phyloP scores from a whole-genome alignment of 2,797 vertebrate species.

The Spondyliosoma cantharus region DNA sequence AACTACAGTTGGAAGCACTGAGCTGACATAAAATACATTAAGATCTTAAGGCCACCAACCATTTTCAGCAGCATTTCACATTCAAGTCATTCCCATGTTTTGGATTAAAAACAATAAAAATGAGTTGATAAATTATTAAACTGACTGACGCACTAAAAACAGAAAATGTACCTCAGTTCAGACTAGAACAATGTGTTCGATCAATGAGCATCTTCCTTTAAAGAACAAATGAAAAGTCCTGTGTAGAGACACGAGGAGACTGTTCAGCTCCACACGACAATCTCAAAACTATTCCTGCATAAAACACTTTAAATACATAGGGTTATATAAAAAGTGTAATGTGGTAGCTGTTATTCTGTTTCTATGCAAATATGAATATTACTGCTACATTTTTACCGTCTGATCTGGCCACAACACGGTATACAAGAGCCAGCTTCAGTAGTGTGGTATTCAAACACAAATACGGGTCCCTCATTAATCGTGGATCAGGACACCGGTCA shows the following conservation, averaged over 20 bases:
- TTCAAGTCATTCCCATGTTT: conserved; percentile 60
- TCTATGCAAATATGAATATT: conserved; percentile 4
- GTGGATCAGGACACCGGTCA: neutral
- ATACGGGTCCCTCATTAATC: neutral
- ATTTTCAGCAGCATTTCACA: conserved; percentile 60
- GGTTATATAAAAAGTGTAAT: conserved; percentile 7
- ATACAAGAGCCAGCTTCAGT: conserved; percentile 12
- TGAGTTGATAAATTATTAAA: conserved; percentile 22
- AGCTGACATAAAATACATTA: conserved; percentile 39
- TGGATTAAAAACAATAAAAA: conserved; percentile 50
- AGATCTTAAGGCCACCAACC: conserved; percentile 47
- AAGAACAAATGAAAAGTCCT: conserved; percentile 28
- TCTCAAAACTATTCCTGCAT: conserved; percentile 3
- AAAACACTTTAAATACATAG: conserved; percentile 47
- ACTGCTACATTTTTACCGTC: conserved; percentile 16
- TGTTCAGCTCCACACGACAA: neutral
- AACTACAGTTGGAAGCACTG: conserved; percentile 25
- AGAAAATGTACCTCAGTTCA: conserved; percentile 18
- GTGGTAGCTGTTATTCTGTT: neutral
- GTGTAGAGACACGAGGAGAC: neutral
- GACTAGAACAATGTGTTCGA: neutral
- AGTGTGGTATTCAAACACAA: conserved; percentile 30
- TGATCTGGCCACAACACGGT: neutral
- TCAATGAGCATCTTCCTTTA: neutral
- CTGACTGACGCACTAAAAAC: conserved; percentile 16